These are phyloP conservation scores for Psittacula echo DNA, from an alignment of 2,797 vertebrate species.

Conservation along the genomic window DNA sequence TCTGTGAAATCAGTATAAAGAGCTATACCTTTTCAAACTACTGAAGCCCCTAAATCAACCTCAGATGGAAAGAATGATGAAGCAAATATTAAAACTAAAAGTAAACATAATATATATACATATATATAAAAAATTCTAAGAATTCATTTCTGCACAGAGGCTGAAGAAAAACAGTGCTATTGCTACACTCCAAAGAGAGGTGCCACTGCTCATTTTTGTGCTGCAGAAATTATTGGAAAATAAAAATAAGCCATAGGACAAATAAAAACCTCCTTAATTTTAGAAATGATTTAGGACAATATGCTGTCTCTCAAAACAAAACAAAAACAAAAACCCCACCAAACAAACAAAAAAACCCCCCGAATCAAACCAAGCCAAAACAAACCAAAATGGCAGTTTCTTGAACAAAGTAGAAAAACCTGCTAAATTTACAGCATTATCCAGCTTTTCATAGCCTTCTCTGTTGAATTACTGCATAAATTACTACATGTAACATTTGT, in stretches of 20 bases:
- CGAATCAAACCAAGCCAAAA: not conserved
- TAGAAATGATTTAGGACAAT: not conserved
- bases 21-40: not conserved
- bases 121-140: not conserved
- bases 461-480: not conserved
- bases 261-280: not conserved
- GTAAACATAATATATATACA: not conserved
- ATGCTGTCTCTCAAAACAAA: not conserved
- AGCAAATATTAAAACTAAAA: not conserved
- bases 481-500: not conserved
- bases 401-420: not conserved
- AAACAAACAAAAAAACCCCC: not conserved
- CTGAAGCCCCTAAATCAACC: not conserved
- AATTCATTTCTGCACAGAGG: not conserved
- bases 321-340: fast-evolving
- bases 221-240: not conserved
- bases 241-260: not conserved
- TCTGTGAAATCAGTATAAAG: not conserved
- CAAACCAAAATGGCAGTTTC: not conserved
- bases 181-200: not conserved
- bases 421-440: not conserved
- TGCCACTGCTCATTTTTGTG: not conserved
- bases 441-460: not conserved
- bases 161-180: not conserved
- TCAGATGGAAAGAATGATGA: not conserved